Evolutionary conservation across 2,888 invertebrate genomes (phyloP), one percentile per base, ranked within the genome.

Genomic region (Eumerus sabulonum): DNA sequence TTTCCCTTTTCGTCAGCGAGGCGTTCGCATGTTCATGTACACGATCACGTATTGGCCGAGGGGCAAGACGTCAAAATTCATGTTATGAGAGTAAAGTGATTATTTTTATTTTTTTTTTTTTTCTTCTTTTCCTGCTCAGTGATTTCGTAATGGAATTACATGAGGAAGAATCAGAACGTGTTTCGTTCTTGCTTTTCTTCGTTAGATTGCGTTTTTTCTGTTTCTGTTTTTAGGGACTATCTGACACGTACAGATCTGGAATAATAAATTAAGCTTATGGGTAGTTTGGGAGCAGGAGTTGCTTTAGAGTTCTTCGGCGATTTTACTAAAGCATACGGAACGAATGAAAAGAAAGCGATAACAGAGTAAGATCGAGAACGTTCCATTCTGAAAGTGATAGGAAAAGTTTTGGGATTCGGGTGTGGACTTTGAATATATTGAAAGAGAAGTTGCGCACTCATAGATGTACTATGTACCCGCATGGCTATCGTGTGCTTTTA

Each of bases 111-210:
- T n/a, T n/a, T n/a, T n/a, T n/a, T n/a, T n/a, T n/a, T n/a, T n/a
- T n/a, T n/a, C n/a, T n/a, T n/a, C n/a, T 79, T 64, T 73, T 60
- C 60, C 27, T 27, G 60, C 64, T 74, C 60, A 60, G 64, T 68
- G 79, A 70, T 79, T 79, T 79, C 64, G 74, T 79, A 74, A 79
- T 67, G 59, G 64, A 74, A 74, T 77, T 77, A 77, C 72, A 57
- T 73, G 57, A 57, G 57, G 51, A 60, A 47, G 38, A 48, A 45
- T 60, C 40, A 42, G 38, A 53, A 56, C 71, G 67, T 67, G 57
- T 50, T 62, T 72, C 66, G 72, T 51, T 66, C 62, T 67, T 67
- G 40, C 47, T 71, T 68, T 66, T n/a, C n/a, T n/a, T n/a, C n/a
- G n/a, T n/a, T n/a, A n/a, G n/a, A n/a, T n/a, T n/a, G n/a, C n/a